These are phyloP conservation scores for Gobius niger DNA, from an alignment of 2,113 vertebrate species.

Conservation along the genomic window DNA sequence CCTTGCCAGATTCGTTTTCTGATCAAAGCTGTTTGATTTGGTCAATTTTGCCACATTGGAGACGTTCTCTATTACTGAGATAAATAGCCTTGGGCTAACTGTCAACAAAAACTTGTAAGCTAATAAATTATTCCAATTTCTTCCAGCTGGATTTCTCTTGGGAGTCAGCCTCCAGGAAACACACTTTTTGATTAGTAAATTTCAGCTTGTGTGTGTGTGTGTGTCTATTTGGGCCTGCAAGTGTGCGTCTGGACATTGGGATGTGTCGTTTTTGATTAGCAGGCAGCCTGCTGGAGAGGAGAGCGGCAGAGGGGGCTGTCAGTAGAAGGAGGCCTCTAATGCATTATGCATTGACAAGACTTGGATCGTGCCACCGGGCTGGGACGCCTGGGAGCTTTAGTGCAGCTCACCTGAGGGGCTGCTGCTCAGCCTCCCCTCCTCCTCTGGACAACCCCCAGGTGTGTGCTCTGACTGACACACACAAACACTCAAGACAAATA, in stretches of 20 bases:
- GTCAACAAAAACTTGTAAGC: conserved; percentile 99
- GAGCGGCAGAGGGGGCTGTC: conserved; percentile 93
- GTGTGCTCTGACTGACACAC: conserved; percentile 47
- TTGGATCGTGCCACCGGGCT: conserved; percentile 83
- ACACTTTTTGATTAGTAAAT: conserved; percentile 99
- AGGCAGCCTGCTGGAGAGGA: conserved; percentile 90
- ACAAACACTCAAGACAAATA: conserved; percentile 38
- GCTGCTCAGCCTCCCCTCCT: conserved; percentile 18
- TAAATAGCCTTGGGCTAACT: conserved; percentile 99
- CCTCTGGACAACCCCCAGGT: conserved; percentile 49
- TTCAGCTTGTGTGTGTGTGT: conserved; percentile 76
- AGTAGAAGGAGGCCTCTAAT: conserved; percentile 91
- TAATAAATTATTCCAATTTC: conserved; percentile 99
- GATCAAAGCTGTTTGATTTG: conserved; percentile 99
- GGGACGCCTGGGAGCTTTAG: conserved; percentile 87
- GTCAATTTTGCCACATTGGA: conserved; percentile 99
- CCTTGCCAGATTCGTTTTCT: conserved; percentile 99
- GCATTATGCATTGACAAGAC: conserved; percentile 97
- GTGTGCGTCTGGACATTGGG: conserved; percentile 88
- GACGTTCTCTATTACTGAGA: conserved; percentile 99
- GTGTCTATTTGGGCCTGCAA: conserved; percentile 65
- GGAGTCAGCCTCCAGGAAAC: conserved; percentile 98
- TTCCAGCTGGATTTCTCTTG: conserved; percentile 94
- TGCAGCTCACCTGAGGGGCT: conserved; percentile 80
- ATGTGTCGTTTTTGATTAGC: conserved; percentile 98